Percentiles rank a stretch among this genome's conserved stretches.
Conservation (phyloP, 2,888 invertebrate species). For the Leptopilina myrica region DNA sequence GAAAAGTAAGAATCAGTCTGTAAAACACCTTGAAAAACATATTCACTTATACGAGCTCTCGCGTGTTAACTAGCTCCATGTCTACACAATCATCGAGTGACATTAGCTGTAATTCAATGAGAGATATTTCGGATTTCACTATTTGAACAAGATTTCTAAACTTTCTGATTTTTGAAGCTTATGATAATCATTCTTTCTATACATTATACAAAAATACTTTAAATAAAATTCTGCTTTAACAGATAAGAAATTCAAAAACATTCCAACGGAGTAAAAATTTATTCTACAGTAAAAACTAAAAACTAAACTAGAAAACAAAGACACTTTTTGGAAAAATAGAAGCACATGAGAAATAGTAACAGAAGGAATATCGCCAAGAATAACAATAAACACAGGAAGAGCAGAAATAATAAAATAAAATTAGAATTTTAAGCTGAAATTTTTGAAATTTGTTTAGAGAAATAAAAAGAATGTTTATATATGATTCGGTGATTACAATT, state of each 20-base stretch:
- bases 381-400: slow-evolving; percentile 16
- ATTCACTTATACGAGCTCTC: slow-evolving; percentile 21
- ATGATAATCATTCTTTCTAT: too few species aligned
- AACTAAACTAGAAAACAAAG: too few species aligned
- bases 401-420: slow-evolving; percentile 2
- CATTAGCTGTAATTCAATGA: slow-evolving; percentile 28
- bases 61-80: slow-evolving; percentile 34
- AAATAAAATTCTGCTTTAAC: too few species aligned
- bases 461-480: too few species aligned
- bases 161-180: background rate
- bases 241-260: too few species aligned
- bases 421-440: background rate
- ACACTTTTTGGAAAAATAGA: too few species aligned
- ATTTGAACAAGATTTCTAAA: slow-evolving; percentile 6
- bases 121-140: slow-evolving; percentile 30
- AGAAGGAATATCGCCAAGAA: slow-evolving; percentile 14
- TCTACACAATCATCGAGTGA: slow-evolving; percentile 36
- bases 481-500: too few species aligned
- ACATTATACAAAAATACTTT: too few species aligned
- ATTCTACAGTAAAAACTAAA: too few species aligned
- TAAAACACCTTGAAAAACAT: slow-evolving; percentile 34
- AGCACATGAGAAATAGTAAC: background rate
- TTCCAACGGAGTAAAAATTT: too few species aligned
- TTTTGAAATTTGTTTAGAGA: background rate
- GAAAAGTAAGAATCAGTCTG: slow-evolving; percentile 36